These are phyloP conservation scores for Avahi laniger DNA, from an alignment of 2,797 vertebrate genomes.

Conservation along the genomic window DNA sequence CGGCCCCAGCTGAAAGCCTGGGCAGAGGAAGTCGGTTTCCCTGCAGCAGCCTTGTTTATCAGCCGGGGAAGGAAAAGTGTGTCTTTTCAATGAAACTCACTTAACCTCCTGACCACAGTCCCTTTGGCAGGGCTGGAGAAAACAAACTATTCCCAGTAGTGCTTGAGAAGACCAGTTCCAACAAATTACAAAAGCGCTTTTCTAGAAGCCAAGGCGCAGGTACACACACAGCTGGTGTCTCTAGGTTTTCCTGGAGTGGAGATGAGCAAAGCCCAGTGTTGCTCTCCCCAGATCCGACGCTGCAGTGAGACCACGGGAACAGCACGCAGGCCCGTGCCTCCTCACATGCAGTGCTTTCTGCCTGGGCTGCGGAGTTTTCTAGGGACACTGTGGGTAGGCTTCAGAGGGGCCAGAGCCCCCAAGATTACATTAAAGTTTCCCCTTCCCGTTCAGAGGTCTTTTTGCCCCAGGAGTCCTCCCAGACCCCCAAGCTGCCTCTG, in stretches of 20 bases:
- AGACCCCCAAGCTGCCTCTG: not conserved
- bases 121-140: conserved; percentile 40
- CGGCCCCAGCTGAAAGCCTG: conserved; percentile 33
- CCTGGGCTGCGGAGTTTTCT: not conserved
- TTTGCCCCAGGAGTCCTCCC: not conserved
- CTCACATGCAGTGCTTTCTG: fast-evolving
- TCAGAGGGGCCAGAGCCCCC: not conserved
- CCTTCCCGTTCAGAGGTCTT: too few relatives aligned
- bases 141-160: conserved; percentile 37
- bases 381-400: not conserved
- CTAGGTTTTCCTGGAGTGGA: not conserved
- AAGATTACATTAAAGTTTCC: not conserved
- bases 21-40: conserved; percentile 78
- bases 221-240: not conserved
- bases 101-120: conserved; percentile 67
- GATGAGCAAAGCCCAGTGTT: not conserved
- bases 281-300: not conserved
- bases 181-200: not conserved
- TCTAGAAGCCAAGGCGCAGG: not conserved
- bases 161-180: conserved; percentile 3
- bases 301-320: fast-evolving
- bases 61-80: conserved; percentile 71
- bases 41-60: conserved; percentile 73
- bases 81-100: conserved; percentile 70
- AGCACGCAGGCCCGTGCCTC: fast-evolving